A percentile compares a stretch with the other conserved stretches of the same genome.
Evolutionary conservation across 2,888 invertebrate genomes (phyloP).

Genomic region (Luffia ferchaultella): DNA sequence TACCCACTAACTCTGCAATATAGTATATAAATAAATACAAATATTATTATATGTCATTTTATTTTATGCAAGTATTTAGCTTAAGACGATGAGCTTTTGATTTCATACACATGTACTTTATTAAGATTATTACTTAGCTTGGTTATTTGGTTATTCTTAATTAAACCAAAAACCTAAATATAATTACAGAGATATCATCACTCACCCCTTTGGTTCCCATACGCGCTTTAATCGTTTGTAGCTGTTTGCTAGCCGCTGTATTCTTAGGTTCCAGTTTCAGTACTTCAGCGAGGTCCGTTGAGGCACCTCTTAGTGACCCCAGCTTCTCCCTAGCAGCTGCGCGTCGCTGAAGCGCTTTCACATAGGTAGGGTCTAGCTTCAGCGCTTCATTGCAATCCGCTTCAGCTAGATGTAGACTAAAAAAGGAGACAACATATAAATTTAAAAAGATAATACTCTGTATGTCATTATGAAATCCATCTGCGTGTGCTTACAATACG

Average conservation of each 20-base stretch:
- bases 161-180: no score
- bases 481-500: no score
- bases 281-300: conserved; percentile 74
- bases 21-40: no score
- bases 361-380: conserved; percentile 77
- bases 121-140: no score
- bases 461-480: neutral
- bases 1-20: no score
- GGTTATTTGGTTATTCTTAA: no score
- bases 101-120: no score
- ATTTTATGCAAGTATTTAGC: no score
- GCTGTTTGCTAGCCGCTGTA: conserved; percentile 69
- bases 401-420: conserved; percentile 74
- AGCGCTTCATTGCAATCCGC: conserved; percentile 85
- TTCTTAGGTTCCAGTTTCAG: conserved; percentile 83
- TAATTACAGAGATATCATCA: no score
- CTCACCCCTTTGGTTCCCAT: conserved; percentile 60
- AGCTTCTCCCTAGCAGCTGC: conserved; percentile 78
- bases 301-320: conserved; percentile 75
- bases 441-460: neutral
- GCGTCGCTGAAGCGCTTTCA: conserved; percentile 86
- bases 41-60: no score
- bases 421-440: conserved; percentile 7
- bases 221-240: conserved; percentile 61
- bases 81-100: no score